phyloP scores from a whole-genome alignment of 64 coral and sea anemone species.

The Stichodactyla helianthus region DNA sequence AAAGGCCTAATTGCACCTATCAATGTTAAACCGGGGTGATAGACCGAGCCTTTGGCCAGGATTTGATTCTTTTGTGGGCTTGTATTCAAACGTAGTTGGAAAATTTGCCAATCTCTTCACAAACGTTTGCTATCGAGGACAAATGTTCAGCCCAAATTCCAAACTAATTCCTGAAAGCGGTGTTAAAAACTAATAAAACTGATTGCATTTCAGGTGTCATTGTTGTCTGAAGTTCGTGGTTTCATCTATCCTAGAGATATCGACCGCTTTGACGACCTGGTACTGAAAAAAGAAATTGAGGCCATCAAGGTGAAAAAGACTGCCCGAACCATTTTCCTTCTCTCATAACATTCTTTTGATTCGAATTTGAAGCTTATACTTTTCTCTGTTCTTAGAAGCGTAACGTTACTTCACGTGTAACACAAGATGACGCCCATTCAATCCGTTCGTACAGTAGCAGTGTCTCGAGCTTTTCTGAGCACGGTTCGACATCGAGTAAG shows the following conservation, averaged over 20 bases:
- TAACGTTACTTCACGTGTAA: neutral
- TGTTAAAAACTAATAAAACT: too few species aligned
- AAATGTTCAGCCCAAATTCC: neutral
- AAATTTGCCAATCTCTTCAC: too few species aligned
- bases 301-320: slow-evolving; percentile 55
- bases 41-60: too few species aligned
- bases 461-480: slow-evolving; percentile 76
- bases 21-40: slow-evolving; percentile 21
- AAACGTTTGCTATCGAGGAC: too few species aligned
- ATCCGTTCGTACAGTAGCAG: slow-evolving; percentile 73
- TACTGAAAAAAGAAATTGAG: slow-evolving; percentile 79
- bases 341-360: neutral
- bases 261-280: slow-evolving; percentile 77
- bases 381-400: neutral
- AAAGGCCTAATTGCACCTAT: slow-evolving; percentile 28
- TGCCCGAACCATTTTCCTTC: neutral
- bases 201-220: slow-evolving; percentile 42
- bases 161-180: neutral
- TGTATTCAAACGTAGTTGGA: too few species aligned
- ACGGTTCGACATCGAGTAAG: slow-evolving; percentile 64
- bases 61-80: too few species aligned
- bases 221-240: slow-evolving; percentile 68
- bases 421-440: slow-evolving; percentile 44
- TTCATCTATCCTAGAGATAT: slow-evolving; percentile 69
- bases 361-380: neutral